Base-by-base conservation (phyloP, 2,888 invertebrate species). In the Phortica magna region DNA sequence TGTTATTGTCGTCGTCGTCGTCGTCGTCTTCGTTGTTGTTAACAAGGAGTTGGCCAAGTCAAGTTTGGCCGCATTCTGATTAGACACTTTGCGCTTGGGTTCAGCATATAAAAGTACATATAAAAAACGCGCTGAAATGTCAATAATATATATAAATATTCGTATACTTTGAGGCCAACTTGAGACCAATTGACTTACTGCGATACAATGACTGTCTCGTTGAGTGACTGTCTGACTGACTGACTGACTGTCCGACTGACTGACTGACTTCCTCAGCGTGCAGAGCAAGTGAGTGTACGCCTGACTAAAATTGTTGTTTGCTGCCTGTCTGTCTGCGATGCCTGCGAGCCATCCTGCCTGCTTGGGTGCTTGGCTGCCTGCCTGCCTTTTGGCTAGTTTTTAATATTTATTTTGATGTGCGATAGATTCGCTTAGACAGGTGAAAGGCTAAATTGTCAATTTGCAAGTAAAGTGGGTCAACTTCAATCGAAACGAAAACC, bases 391-490 rank as follows among this genome's bases (percentile, higher is more conserved):
- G 61, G 76, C 75, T 81, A 72, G 77, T 79, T 82, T 80, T 81
- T 83, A 86, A 87, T 88, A 88, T 87, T 88, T 88, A 84, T 87
- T 89, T 89, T 89, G 89, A 89, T 90, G 88, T 89, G 87, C 86
- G 85, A 88, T 89, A 89, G 90, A 89, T 90, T 89, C 89, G 89
- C 83, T 89, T 87, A 87, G 90, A 90, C 90, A 90, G 90, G 90
- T 90, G 90, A 90, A 90, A 90, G 90, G 90, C 90, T 90, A 90
- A 90, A 90, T 90, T 90, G 90, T 90, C 90, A 90, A 90, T 90
- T 90, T 90, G 89, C 89, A 88, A 85, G 80, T 39, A 67, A 78
- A 78, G 75, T 78, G 75, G 78, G 78, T 78, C 70, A 61, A 22
- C 61, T 48, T 48, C 10, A 12, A 48, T 48, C 48, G 14, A 48